Base-by-base conservation (phyloP, 2,113 vertebrate genomes). In the Malurus elegans region DNA sequence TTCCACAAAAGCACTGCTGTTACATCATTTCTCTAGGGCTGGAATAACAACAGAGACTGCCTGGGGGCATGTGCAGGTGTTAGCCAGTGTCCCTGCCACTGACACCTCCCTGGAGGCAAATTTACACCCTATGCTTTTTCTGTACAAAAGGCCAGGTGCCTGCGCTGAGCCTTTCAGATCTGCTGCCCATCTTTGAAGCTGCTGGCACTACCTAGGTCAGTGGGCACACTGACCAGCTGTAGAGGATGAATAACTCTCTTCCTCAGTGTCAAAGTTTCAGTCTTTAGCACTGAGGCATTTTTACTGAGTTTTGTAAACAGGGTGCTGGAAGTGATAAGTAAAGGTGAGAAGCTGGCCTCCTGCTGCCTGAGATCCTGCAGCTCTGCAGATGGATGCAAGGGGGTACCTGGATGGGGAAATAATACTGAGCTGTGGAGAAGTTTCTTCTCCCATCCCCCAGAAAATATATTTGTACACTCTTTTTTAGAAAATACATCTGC, bases 201-300 rank as follows among this genome's bases (percentile, higher is more conserved):
- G 65, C 34, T 66, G 79, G 53, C 4, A 5, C 0, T 0, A 36
- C 0, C 1, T 5, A 78, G 78, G 54, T 32, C 83, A n/a, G n/a
- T 61, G 57, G 89, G 66, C 86, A 95, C 80, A 38, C 32, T 58
- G 18, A 78, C 36, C 66, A 72, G 61, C 80, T 21, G 2, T 26
- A 32, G 62, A 61, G 64, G 73, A 85, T 67, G 51, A 91, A 45
- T 69, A 92, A 75, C 17, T 64, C 48, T 78, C 47, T 87, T 29
- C 29, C 9, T 8, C 0, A 0, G 18, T 28, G 64, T 70, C 65
- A 87, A 72, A 79, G 42, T 84, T 89, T 82, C 73, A 57, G 2
- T 57, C 53, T 61, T 54, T 40, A 64, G 69, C 56, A 79, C 45
- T 18, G 15, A 44, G 64, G 29, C 0, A 6, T 12, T 79, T 40